Evolutionary conservation across 1,140 invertebrate genomes (phyloP), one percentile per base, ranked within the genome.

Genomic region (Steinernema khuongi): DNA sequence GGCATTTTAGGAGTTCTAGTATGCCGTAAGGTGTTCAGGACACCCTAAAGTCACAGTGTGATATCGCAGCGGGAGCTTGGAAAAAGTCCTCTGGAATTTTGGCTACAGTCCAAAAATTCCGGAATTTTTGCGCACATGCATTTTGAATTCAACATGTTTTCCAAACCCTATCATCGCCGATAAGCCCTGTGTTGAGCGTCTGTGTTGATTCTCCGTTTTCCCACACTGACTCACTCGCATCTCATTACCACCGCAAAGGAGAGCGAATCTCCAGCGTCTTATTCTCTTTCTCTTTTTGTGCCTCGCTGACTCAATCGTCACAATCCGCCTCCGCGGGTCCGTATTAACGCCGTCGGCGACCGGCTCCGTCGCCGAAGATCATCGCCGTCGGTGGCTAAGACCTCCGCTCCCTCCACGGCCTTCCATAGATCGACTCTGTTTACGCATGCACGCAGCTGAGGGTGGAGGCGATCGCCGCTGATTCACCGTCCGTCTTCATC

Each of bases 391-490:
- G 50, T 22, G 50, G 50, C 22, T 41, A 41, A 41, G 36, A 41
- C 36, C 36, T 41, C n/a, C 50, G n/a, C 50, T 11, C 11, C 11
- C 11, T 60, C 50, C n/a, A 26, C 26, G 14, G 14, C 19, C 4
- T 60, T 60, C 22, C 22, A 26, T 60, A 60, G 26, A 60, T 60
- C 50, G 50, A 4, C 50, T 60, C 50, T 60, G 36, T 41, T 41
- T 41, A 41, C 36, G 36, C 26, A 60, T 60, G 50, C 50, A 60
- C 22, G 50, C 50, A 14, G 50, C 50, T 60, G 50, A 60, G 50
- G 50, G 50, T 4, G 50, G 50, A 7, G 50, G 19, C 14, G 19
- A 60, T 2, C n/a, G n/a, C 36, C n/a, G 7, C 36, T 60, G 50
- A 60, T 22, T 60, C 50, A 60, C 26, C 22, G 4, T 11, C 50